A percentile compares a stretch with the other conserved stretches of the same genome.
Evolutionary conservation across 2,888 invertebrate species (phyloP).

Genomic region (Trilocha varians): DNA sequence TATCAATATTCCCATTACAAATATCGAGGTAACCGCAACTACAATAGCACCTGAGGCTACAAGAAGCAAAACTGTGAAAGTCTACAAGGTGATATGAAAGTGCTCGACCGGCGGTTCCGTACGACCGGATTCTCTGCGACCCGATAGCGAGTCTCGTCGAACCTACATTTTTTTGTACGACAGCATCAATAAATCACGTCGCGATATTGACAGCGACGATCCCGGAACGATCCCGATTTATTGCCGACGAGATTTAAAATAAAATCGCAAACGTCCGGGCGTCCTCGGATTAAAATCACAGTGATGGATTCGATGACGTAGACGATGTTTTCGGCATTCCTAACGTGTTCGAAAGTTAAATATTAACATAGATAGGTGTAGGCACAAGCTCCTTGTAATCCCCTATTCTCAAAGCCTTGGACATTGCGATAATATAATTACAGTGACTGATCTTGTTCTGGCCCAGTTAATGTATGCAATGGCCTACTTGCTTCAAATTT

Average conservation of each 20-base stretch:
- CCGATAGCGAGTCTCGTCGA: conserved; percentile 2
- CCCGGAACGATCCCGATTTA: background rate
- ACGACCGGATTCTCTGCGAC: conserved; percentile 2
- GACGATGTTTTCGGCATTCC: too few species aligned
- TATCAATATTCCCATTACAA: background rate
- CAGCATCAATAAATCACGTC: background rate
- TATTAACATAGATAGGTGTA: too few species aligned
- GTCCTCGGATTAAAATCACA: too few species aligned
- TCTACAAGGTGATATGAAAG: conserved; percentile 2
- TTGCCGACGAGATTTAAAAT: background rate
- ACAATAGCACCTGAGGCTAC: conserved; percentile 2
- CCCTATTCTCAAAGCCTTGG: background rate
- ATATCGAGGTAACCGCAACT: background rate
- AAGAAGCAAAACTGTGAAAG: conserved; percentile 1
- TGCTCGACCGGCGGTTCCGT: conserved; percentile 1
- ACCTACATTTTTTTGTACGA: conserved; percentile 3
- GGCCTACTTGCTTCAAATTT: background rate
- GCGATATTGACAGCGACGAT: background rate
- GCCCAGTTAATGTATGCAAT: background rate
- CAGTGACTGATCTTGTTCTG: background rate
- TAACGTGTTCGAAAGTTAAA: too few species aligned
- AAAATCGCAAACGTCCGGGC: too few species aligned
- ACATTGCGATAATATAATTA: background rate
- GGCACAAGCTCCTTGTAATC: too few species aligned
- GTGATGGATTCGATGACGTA: too few species aligned